phyloP scores from a whole-genome alignment of 2,797 vertebrate species.

The Sebastes hubbsi region DNA sequence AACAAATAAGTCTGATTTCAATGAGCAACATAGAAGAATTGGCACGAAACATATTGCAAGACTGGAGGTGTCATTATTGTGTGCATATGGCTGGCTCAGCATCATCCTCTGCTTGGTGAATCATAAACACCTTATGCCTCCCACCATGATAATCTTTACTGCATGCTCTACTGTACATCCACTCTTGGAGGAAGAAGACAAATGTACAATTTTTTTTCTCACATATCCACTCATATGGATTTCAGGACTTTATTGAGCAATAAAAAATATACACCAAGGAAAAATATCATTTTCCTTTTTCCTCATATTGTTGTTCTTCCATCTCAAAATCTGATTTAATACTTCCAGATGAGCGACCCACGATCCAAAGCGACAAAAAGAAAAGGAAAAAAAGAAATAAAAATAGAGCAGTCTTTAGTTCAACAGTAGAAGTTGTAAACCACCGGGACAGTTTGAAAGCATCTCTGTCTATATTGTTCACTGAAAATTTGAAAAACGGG shows the following conservation, averaged over 20 bases:
- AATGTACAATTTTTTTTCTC: conserved; percentile 71
- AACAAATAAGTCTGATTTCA: background rate
- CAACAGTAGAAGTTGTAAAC: conserved; percentile 78
- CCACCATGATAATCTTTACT: conserved; percentile 9
- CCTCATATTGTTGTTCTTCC: conserved; percentile 78
- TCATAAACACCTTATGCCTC: conserved; percentile 31
- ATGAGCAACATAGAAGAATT: conserved; percentile 13
- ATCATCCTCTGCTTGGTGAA: conserved; percentile 30
- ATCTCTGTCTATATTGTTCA: conserved; percentile 63
- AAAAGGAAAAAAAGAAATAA: conserved; percentile 76
- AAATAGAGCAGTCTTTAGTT: conserved; percentile 85
- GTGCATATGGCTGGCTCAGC: conserved; percentile 16
- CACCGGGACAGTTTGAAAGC: conserved; percentile 81
- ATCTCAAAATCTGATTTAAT: conserved; percentile 82
- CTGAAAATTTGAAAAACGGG: conserved; percentile 57
- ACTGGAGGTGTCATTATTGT: conserved; percentile 19
- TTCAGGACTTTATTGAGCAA: conserved; percentile 93
- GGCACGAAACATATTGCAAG: background rate
- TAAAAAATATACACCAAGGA: conserved; percentile 98
- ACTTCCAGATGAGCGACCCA: conserved; percentile 84
- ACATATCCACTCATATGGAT: conserved; percentile 88
- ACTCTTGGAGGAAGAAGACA: conserved; percentile 56
- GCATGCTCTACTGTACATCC: conserved; percentile 7
- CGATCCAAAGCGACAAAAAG: conserved; percentile 81
- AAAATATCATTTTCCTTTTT: conserved; percentile 87